Base-by-base conservation (phyloP, 2,797 vertebrate genomes). In the Coilia nasus region DNA sequence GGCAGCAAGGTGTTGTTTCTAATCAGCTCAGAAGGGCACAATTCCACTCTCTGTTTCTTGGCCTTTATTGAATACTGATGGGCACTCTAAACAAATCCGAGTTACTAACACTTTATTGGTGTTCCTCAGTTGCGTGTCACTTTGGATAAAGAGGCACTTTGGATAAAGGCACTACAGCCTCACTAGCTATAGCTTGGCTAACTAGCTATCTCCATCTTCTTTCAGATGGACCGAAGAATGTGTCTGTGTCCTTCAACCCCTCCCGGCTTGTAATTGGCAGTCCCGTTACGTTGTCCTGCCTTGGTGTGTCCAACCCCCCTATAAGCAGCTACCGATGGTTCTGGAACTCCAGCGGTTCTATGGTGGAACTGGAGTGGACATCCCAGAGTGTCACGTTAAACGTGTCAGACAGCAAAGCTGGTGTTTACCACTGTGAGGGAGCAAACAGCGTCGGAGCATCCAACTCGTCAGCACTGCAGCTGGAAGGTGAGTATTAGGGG, bases 191-290 rank as follows among this genome's bases (percentile, higher is more conserved):
- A 25, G n/a, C 12, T 47, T 82, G 21, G 31, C 54, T 57, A 23
- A 59, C 50, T 82, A 15, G 9, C 23, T 60, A 3, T 6, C 28
- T 41, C 50, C 4, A 41, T 25, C 25, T 14, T 57, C 46, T 23
- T 57, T 23, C 83, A 81, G 83, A 84, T 17, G 12, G 25, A 78
- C 83, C 83, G 35, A 47, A 80, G 83, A 59, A 62, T 23, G 21
- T 57, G 4, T 80, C 54, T 12, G 83, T 21, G 15, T 41, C 54
- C 6, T 6, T 84, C 7, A 62, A 50, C 47, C 54, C 67, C 19
- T n/a, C 83, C 44, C 50, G 25, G 5, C 7, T 17, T 35, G 57
- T 46, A 7, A 23, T 15, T 5, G 71, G 54, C 12, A 46, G 12
- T 44, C 25, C 17, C n/a, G 6, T 64, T 17, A 62, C 41, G 17